Base-by-base conservation (phyloP, 2,888 invertebrate genomes). In the Nomada flava region DNA sequence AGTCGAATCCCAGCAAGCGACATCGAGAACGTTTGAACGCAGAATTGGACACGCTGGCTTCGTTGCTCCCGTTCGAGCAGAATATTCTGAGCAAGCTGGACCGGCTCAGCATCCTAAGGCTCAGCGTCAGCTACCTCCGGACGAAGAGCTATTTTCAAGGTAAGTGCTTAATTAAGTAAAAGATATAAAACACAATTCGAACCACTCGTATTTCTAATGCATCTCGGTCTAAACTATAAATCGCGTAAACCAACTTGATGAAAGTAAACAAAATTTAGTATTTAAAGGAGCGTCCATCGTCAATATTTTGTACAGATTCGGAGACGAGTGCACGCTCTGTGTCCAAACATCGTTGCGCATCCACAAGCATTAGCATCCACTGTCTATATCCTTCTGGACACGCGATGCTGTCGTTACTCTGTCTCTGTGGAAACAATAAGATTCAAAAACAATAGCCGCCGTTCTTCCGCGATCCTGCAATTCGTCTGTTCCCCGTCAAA, bases 111-210 rank as follows among this genome's bases (percentile, higher is more conserved):
- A 99, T 99, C 92, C 96, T 99, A 90, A 96, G 99, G 93, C 96
- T 99, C 86, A 98, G 99, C 75, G 99, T 99, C 94, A 98, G 98
- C 95, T 99, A 99, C 94, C 96, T 99, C 90, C 96, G 99, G 92
- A 99, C 99, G 93, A 99, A 99, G 95, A 98, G 99, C 95, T 99
- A 99, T 95, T 99, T 99, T 95, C 99, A 99, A 97, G 98, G 99
- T 99, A 95, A 95, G 96, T 92, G 13, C 20, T 18, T 5, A 5
- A 20, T 9, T 15, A 3, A 50, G 2, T 15, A 18, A 15, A 26
- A 13, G 23, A 5, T 53, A 26, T 26, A 26, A 26, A 26, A 26
- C 26, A 1, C 36, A 7, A 7, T 36, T 36, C 36, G 36, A 36
- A 36, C 36, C 36, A 36, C 36, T 36, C 1, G 36, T 36, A 36